Conservation (phyloP, 2,888 invertebrate genomes). For the Arrhopalites spinosus region DNA sequence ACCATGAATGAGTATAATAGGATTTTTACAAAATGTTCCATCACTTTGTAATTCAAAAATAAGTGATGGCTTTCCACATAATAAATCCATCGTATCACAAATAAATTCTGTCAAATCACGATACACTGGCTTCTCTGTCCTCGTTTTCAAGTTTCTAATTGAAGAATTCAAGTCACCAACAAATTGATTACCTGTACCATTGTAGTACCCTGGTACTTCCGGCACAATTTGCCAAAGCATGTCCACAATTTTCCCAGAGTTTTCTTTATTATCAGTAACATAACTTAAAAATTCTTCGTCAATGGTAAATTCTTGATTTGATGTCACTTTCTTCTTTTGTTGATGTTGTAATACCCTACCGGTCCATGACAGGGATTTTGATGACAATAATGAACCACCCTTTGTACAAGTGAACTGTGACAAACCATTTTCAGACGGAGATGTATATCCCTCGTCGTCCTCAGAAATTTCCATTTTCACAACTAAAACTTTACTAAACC, state of each 20-base stretch:
- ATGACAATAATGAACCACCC: not conserved
- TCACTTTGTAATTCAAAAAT: constrained; percentile 38
- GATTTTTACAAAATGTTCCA: constrained; percentile 45
- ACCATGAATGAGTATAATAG: constrained; percentile 44
- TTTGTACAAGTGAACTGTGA: not conserved
- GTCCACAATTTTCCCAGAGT: constrained; percentile 14
- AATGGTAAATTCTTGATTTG: not conserved
- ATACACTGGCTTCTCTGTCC: constrained; percentile 32
- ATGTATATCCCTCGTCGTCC: constrained; percentile 30
- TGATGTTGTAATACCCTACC: not conserved
- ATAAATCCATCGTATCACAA: constrained; percentile 46
- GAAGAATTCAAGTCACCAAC: not conserved
- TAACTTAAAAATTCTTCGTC: not conserved
- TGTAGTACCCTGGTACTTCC: constrained; percentile 13
- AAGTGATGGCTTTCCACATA: constrained; percentile 49
- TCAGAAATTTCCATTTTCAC: constrained; percentile 8
- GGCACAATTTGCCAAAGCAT: constrained; percentile 20
- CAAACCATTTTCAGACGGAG: constrained; percentile 5
- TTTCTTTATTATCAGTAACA: not conserved
- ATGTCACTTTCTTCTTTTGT: not conserved
- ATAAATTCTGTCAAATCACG: constrained; percentile 45
- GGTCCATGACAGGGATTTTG: constrained; percentile 1
- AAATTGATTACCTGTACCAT: not conserved
- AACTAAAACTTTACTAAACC: no score
- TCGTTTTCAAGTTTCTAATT: not conserved